Base-by-base conservation (phyloP, 23 tunicate genomes). In the Pegea sp. region DNA sequence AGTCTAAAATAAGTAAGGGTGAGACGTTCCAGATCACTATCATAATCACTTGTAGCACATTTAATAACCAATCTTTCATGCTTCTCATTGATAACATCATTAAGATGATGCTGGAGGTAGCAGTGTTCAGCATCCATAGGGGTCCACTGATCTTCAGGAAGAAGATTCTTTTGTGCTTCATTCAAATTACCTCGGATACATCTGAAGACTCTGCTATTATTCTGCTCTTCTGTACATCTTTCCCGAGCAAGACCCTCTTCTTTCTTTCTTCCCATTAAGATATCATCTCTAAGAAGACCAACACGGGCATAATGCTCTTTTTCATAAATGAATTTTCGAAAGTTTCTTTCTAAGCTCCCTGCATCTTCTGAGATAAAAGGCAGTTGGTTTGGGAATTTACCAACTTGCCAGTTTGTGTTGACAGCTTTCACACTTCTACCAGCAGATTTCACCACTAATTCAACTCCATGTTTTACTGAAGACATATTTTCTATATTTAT, bases 91-190 rank as follows among this genome's bases (percentile, higher is more conserved):
- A 38, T 51, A 1, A 64, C 65, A 26, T 27, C 55, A 22, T 63
- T 24, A 27, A 77, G 31, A 33, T 48, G 62, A 3, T 32, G 56
- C 22, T 62, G 23, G 34, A 77, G 31, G 66, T 77, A 77, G 24
- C 42, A 28, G 67, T 77, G 90, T 18, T 77, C 76, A 1, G 90
- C 76, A 42, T 77, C 90, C 60, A 77, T 69, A 11, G 90, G 90
- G 26, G 90, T 77, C 90, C 90, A 77, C 60, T 77, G 64, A 42
- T 77, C 76, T 22, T 62, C 52, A 1, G 90, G 90, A 26, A 77
- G 32, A 42, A 64, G 69, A 57, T 63, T 66, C 27, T 69, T 67
- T 25, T 61, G 63, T 20, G 75, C 71, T 1, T 76, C 69, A 55
- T 63, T 33, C 29, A 77, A 28, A 3, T 63, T 24, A 19, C 76